Base-by-base conservation (phyloP, 1,140 invertebrate genomes). In the Magallana gigas region DNA sequence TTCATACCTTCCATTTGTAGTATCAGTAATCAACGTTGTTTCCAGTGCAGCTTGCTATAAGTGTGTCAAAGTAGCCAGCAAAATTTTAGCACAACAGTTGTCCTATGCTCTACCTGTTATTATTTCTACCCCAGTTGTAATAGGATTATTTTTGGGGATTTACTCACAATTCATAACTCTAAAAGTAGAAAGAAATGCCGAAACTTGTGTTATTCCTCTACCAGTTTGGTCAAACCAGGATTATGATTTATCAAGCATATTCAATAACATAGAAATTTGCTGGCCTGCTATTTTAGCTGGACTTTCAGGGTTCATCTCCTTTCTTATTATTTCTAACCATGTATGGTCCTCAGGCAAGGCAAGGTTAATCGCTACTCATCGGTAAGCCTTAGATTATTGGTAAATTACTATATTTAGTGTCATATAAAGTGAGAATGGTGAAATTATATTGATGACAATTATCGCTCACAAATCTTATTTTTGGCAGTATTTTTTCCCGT, bases 281-380 rank as follows among this genome's bases (percentile, higher is more conserved):
- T 87, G 83, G 83, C 85, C 71, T n/a, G 23, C 68, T 7, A 18
- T 89, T 1, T 57, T 59, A 14, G 90, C 87, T 23, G 93, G 92
- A 1, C 18, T 94, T 18, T 88, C 98, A 6, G 99, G 98, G 98
- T 95, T 99, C n/a, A 94, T 99, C 1, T 98, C 98, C 0, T 98
- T 99, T 94, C 97, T 98, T 0, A 99, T 98, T 98, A 97, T 99
- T 23, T 98, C 98, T 0, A 95, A 99, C 68, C 98, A 99, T 92
- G 98, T 99, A 80, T 99, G 98, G 98, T 98, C 97, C 1, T 98
- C 98, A 0, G 98, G 99, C 95, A 98, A 98, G 91, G 98, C 99
- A 95, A 97, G 99, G 96, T 96, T 99, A 87, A 98, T 98, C 0
- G 97, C 98, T 7, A 99, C 98, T 0, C 98, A 99, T 93, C 98